Evolutionary conservation across 2,888 invertebrate species (phyloP), one percentile per base, ranked within the genome.

Genomic region (Pseudococcus longispinus): DNA sequence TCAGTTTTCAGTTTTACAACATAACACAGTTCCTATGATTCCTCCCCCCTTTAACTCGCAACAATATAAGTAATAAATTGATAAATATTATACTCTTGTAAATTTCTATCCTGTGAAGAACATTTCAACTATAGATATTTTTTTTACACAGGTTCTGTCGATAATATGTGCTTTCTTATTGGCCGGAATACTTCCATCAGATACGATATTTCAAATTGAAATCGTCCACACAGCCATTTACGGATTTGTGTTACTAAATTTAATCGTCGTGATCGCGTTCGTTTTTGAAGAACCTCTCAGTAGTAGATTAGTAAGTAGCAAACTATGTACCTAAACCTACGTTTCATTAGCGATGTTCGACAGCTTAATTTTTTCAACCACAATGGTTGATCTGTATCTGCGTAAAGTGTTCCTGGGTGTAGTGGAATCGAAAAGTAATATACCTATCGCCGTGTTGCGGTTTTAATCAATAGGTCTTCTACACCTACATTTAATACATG

Each of bases 241-340:
- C 84, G 88, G 88, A 11, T 88, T 88, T 55, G 85, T 89, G 26
- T 88, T 89, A 74, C 65, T 89, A 26, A 88, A 88, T 85, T 11
- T 88, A 60, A 44, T 89, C n/a, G 85, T 89, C 20, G 80, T 89
- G 4, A 83, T 87, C n/a, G 88, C 88, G 29, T 55, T 88, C 82
- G 18, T 88, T 20, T 87, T 89, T 26, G 87, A 88, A 84, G 89
- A 89, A 44, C 88, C 88, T 20, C 82, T 89, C 11, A 88, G 89
- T n/a, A 88, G 87, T 55, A 88, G 88, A 88, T 77, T 89, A 88
- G 89, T 89, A 87, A 89, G 89, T 88, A 70, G n/a, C 51, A 46
- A 46, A 46, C 11, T 46, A 15, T 46, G 44, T 46, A 46, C 15
- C 15, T 46, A 46, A 46, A 13, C 44, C 44, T 46, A 46, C 37